Conservation (phyloP, 2,113 vertebrate genomes). For the Pungitius pungitius region DNA sequence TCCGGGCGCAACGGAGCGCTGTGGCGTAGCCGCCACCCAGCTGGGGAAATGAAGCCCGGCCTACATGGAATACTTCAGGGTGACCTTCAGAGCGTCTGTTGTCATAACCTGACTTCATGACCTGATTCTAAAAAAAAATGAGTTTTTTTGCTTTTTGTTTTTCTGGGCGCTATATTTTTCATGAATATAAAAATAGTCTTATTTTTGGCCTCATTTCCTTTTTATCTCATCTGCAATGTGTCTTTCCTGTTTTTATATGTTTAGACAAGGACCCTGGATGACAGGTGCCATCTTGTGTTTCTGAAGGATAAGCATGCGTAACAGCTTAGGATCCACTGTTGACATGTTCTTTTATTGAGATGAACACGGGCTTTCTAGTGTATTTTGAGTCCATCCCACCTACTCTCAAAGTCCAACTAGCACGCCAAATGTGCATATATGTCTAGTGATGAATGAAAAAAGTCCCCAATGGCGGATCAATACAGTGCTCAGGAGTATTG, state of each 20-base stretch:
- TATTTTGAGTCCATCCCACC: background rate
- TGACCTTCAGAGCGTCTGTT: constrained; percentile 67
- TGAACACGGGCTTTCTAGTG: background rate
- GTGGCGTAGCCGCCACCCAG: constrained; percentile 69
- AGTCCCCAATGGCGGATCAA: background rate
- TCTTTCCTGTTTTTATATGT: background rate
- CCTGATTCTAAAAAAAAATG: constrained; percentile 19
- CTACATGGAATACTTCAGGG: constrained; percentile 46
- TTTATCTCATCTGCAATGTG: background rate
- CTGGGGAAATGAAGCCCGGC: constrained; percentile 54
- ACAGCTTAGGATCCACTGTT: background rate
- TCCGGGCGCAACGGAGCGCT: constrained; percentile 56
- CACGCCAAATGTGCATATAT: background rate
- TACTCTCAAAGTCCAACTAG: background rate
- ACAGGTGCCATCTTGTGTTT: background rate
- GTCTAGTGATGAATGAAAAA: background rate
- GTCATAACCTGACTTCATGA: constrained; percentile 41
- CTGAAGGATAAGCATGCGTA: background rate
- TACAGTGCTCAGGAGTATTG: background rate
- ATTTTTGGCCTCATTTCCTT: constrained; percentile 2
- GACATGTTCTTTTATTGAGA: background rate
- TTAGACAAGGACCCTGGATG: background rate
- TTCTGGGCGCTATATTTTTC: background rate
- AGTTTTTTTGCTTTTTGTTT: constrained; percentile 19
- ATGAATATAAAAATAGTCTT: background rate